phyloP scores from a whole-genome alignment of 2,888 invertebrate species.

The Pediacus dermestoides region DNA sequence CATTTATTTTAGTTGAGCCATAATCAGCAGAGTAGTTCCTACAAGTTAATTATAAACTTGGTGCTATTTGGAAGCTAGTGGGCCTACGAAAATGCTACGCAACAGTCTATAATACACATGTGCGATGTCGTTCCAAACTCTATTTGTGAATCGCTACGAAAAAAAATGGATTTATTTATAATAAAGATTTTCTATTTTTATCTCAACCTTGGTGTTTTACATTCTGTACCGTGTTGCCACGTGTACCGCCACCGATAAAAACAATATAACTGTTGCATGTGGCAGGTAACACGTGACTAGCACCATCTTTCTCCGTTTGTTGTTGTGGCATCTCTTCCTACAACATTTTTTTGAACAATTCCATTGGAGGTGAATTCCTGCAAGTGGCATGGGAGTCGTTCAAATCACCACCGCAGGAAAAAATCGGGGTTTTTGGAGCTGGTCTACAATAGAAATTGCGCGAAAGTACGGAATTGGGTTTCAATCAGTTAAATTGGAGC shows the following conservation, averaged over 20 bases:
- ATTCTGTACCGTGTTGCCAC: slow-evolving; percentile 46
- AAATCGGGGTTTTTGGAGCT: too few species aligned
- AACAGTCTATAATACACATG: slow-evolving; percentile 25
- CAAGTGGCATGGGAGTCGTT: slow-evolving; percentile 28
- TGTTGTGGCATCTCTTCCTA: too few species aligned
- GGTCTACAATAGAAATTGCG: too few species aligned
- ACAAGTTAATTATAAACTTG: slow-evolving; percentile 31
- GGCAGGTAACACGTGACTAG: slow-evolving; percentile 22
- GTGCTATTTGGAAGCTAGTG: slow-evolving; percentile 28
- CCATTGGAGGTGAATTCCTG: too few species aligned
- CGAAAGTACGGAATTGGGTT: slow-evolving; percentile 5
- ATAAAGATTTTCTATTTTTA: slow-evolving; percentile 50
- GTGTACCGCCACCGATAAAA: slow-evolving; percentile 35
- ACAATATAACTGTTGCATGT: slow-evolving; percentile 42
- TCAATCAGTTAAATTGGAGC: slow-evolving; percentile 19
- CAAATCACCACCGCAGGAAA: slow-evolving; percentile 12
- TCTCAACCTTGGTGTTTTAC: slow-evolving; percentile 48
- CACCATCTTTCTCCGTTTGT: slow-evolving; percentile 1
- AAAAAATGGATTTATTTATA: slow-evolving; percentile 49
- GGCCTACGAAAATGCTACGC: slow-evolving; percentile 28
- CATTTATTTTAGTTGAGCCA: too few species aligned
- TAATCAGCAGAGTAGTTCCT: too few species aligned
- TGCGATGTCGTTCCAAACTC: slow-evolving; percentile 28
- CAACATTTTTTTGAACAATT: too few species aligned
- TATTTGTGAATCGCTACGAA: slow-evolving; percentile 42